Conservation (phyloP, 1,140 invertebrate species). For the Lepidostoma basale region DNA sequence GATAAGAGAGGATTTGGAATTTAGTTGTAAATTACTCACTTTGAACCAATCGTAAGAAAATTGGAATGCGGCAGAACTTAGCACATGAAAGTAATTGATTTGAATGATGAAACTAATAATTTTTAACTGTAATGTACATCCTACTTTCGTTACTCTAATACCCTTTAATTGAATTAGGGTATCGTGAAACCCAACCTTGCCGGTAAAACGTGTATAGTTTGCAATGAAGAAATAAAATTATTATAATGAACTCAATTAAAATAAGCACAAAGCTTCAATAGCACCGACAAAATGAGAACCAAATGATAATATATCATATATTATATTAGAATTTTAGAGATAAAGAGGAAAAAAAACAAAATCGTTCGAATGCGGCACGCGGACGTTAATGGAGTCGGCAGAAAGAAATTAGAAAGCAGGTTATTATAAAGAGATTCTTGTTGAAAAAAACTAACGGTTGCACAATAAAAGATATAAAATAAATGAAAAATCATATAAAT, state of each 20-base stretch:
- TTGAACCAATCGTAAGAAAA: neutral
- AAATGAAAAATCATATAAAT: conserved; percentile 18
- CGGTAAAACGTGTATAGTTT: conserved; percentile 1
- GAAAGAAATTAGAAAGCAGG: no score
- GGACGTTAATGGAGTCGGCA: no score
- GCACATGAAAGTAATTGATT: conserved; percentile 6
- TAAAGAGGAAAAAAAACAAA: neutral
- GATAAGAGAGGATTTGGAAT: no score
- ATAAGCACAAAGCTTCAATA: neutral
- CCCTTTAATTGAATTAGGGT: conserved; percentile 33
- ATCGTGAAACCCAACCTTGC: conserved; percentile 14
- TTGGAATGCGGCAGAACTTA: neutral
- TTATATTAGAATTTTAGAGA: neutral
- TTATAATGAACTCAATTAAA: neutral
- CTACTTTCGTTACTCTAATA: conserved; percentile 26
- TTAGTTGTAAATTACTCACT: no score
- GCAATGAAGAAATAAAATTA: neutral
- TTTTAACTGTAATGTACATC: conserved; percentile 33
- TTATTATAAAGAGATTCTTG: no score
- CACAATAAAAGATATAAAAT: no score
- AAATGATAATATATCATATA: neutral
- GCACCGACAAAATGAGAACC: neutral
- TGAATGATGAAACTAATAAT: conserved; percentile 37
- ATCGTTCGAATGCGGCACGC: no score
- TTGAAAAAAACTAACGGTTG: no score